Evolutionary conservation across 35 echinoderm and acorn worm species (phyloP), one percentile per base, ranked within the genome.

Genomic region (Diadema setosum): DNA sequence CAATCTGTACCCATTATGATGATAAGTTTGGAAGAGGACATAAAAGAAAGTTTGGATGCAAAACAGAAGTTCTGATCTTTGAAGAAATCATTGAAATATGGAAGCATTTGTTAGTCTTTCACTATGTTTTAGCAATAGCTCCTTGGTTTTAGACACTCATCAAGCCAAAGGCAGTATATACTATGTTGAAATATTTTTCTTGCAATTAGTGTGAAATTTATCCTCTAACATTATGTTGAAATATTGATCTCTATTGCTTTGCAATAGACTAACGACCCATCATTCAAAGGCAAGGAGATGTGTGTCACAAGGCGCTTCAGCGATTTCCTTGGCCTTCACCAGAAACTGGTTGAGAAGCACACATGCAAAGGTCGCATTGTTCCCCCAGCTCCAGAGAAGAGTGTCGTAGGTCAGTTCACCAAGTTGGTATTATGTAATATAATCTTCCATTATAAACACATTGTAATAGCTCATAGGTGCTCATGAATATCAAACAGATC

Each of bases 381-480:
- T 27, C 96, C 96, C 14, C 92, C 96, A 70, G 96, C 92, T 16
- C 96, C 96, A 46, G 96, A 98, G 85, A 98, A 98, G 73, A 98
- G 96, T 94, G 96, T 98, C 58, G 92, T 98, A 31, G 96, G 96
- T 98, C 63, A 82, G 96, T 64, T 14, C 25, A 65, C 7, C 5
- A 65, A n/a, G n/a, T n/a, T n/a, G n/a, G n/a, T n/a, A n/a, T n/a
- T n/a, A n/a, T n/a, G n/a, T n/a, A n/a, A n/a, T n/a, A n/a, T n/a
- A n/a, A n/a, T n/a, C n/a, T n/a, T n/a, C n/a, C n/a, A n/a, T n/a
- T n/a, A n/a, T n/a, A n/a, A n/a, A n/a, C n/a, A n/a, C n/a, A n/a
- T n/a, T n/a, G n/a, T n/a, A n/a, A n/a, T n/a, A n/a, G n/a, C n/a
- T n/a, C n/a, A n/a, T n/a, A n/a, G n/a, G n/a, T n/a, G n/a, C n/a